phyloP scores from a whole-genome alignment of 1,140 invertebrate genomes.

The Mycetomoellerius zeteki region DNA sequence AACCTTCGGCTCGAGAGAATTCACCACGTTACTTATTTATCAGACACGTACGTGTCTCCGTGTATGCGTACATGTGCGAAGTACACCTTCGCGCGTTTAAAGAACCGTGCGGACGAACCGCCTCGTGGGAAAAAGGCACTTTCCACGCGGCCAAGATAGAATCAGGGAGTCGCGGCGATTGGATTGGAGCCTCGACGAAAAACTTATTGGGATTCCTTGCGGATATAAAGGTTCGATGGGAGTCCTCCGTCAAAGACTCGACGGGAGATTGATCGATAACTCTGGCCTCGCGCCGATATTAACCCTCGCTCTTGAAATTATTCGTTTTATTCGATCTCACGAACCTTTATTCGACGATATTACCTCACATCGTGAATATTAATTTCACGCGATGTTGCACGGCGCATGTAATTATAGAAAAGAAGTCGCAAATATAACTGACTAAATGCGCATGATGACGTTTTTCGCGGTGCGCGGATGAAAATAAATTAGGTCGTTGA shows the following conservation, averaged over 20 bases:
- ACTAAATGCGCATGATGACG: conserved; percentile 40
- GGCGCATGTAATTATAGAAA: conserved; percentile 44
- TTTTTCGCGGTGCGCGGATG: neutral
- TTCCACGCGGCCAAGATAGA: conserved; percentile 72
- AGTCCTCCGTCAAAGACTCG: conserved; percentile 33
- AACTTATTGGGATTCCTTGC: conserved; percentile 77
- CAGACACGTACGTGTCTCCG: conserved; percentile 60
- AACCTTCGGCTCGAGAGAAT: conserved; percentile 72
- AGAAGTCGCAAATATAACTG: conserved; percentile 42
- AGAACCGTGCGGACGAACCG: conserved; percentile 59
- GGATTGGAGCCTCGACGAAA: conserved; percentile 72
- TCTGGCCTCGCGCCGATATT: conserved; percentile 35
- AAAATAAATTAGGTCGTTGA: conserved; percentile 54
- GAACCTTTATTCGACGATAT: conserved; percentile 5
- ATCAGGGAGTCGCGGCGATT: conserved; percentile 71
- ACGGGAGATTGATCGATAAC: conserved; percentile 67
- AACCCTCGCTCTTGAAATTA: conserved; percentile 47
- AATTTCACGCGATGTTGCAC: conserved; percentile 50
- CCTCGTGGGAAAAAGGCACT: conserved; percentile 73
- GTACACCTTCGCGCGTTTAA: conserved; percentile 23
- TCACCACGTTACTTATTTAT: conserved; percentile 75
- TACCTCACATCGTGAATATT: conserved; percentile 31
- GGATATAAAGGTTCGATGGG: conserved; percentile 66
- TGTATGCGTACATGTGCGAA: neutral
- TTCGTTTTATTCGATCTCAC: conserved; percentile 26